Conservation (phyloP, 2,797 vertebrate genomes). For the Hippoglossus hippoglossus region DNA sequence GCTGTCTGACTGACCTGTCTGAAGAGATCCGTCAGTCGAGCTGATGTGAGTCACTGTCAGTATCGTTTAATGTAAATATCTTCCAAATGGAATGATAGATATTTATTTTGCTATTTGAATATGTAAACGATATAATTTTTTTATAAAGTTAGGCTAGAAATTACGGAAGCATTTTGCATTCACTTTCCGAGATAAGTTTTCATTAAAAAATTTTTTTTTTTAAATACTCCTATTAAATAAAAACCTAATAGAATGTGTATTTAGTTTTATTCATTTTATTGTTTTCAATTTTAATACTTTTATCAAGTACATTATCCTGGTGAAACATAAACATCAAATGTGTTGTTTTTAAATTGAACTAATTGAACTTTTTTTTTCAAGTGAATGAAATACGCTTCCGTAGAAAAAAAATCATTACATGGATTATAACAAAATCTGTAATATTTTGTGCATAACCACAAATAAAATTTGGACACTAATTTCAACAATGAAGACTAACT, state of each 20-base stretch:
- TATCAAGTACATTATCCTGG: no score
- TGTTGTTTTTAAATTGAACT: no score
- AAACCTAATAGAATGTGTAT: no score
- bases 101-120: background rate
- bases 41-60: background rate
- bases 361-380: no score
- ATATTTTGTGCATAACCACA: no score
- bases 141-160: background rate
- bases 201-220: no score
- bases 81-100: background rate
- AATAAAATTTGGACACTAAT: background rate
- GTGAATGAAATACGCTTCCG: no score
- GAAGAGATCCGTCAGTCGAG: conserved; percentile 9
- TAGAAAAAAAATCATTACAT: background rate
- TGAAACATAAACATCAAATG: no score
- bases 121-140: background rate
- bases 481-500: background rate
- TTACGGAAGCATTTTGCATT: background rate
- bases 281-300: no score
- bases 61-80: background rate
- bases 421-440: background rate
- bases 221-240: no score
- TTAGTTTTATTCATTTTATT: no score
- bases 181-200: no score
- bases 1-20: conserved; percentile 18